Base-by-base conservation (phyloP, 1,140 invertebrate species). In the Drosophila teissieri region DNA sequence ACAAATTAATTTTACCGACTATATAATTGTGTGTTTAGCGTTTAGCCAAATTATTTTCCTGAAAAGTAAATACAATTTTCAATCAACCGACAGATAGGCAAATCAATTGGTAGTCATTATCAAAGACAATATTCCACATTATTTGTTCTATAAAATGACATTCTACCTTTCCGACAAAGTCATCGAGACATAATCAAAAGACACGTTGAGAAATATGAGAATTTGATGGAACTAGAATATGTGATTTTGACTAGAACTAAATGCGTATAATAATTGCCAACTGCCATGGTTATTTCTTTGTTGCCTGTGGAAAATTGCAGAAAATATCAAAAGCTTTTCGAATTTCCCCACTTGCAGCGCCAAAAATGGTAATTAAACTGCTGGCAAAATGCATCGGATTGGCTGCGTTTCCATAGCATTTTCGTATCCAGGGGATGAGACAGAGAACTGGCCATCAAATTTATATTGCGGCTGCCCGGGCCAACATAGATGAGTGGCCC, bases 351-450 rank as follows among this genome's bases (percentile, higher is more conserved):
- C 27, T 58, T 24, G 48, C 27, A 60, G 62, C 48, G 36, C 31
- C 56, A 70, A 49, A 58, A 85, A 85, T 85, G 78, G 82, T 85
- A 88, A 85, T 85, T 88, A 85, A 85, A 86, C 84, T 75, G 73
- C 61, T 67, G 63, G 73, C 68, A 78, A 74, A 85, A 81, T 81
- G 73, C 68, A 67, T 80, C 49, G 82, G 73, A 57, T 58, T 61
- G 46, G 51, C 46, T 54, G 31, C 31, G 31, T 54, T 52, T 57
- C 40, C 36, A 54, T 68, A 45, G 55, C 37, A 44, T 56, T 67
- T 60, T 24, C 48, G 27, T 45, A 44, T 34, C 24, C 22, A 31
- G 46, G 39, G 40, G 39, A 37, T 49, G 55, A 40, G 37, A 31
- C 31, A 1, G 42, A 14, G 11, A n/a, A 15, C 19, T 39, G 45